Evolutionary conservation across 2,888 invertebrate genomes (phyloP).

Genomic region (Lomographa bimaculata): DNA sequence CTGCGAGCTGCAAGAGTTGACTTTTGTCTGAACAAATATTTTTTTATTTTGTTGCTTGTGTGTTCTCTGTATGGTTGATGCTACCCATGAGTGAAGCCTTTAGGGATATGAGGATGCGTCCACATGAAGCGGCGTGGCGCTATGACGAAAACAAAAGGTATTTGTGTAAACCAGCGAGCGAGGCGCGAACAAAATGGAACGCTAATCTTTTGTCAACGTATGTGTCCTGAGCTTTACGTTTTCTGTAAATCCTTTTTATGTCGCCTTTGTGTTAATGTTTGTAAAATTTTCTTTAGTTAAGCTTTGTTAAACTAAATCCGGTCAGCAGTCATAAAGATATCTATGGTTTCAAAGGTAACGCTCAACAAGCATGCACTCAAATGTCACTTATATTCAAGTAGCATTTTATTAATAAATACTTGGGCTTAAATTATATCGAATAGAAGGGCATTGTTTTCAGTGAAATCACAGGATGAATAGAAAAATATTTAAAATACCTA

Average conservation of each 20-base stretch:
- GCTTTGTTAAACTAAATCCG: too few species aligned
- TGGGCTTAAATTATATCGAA: too few species aligned
- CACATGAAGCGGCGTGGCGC: slow-evolving; percentile 1
- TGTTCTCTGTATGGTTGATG: slow-evolving; percentile 14
- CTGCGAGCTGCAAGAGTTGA: not conserved
- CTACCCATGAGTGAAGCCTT: slow-evolving; percentile 11
- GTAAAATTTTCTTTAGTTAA: too few species aligned
- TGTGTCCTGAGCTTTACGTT: slow-evolving; percentile 12
- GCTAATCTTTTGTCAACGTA: slow-evolving; percentile 22
- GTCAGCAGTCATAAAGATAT: too few species aligned
- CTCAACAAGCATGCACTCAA: too few species aligned
- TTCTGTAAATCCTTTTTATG: slow-evolving; percentile 1
- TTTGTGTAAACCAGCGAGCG: slow-evolving; percentile 22
- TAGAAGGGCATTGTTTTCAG: too few species aligned
- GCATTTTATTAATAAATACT: too few species aligned
- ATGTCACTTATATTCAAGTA: too few species aligned
- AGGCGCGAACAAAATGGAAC: slow-evolving; percentile 20
- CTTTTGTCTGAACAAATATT: slow-evolving; percentile 5
- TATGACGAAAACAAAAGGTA: slow-evolving; percentile 20
- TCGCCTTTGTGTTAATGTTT: not conserved
- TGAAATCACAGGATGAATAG: too few species aligned
- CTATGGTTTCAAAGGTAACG: too few species aligned
- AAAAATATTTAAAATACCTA: too few species aligned
- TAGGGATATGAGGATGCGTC: slow-evolving; percentile 3
- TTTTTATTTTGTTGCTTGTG: slow-evolving; percentile 8